Percentiles rank a stretch among this genome's conserved stretches.
Evolutionary conservation across 2,113 vertebrate species (phyloP).

Genomic region (Pelecanoides urinatrix): DNA sequence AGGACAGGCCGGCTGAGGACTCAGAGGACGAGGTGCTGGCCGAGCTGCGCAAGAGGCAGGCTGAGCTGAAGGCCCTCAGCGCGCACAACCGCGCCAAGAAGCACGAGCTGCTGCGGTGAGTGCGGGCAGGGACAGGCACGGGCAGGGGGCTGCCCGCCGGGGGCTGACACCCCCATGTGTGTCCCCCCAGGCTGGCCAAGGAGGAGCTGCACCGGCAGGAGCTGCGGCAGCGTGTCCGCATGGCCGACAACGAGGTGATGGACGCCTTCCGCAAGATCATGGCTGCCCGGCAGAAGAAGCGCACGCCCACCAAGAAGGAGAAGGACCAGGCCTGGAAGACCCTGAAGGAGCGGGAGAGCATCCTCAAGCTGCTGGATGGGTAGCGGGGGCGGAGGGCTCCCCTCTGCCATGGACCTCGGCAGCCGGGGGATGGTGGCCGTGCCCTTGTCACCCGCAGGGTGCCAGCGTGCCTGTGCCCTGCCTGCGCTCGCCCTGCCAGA

Average conservation of each 20-base stretch:
- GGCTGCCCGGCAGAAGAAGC: conserved; percentile 97
- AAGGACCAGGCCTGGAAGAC: conserved; percentile 98
- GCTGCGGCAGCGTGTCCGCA: conserved; percentile 91
- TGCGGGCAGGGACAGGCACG: rapidly evolving
- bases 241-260: conserved; percentile 97
- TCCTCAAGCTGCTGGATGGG: conserved; percentile 92
- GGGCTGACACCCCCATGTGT: background rate
- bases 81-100: conserved; percentile 93
- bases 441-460: background rate
- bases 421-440: background rate
- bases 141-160: rapidly evolving
- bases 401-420: background rate
- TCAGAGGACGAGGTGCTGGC: conserved; percentile 94
- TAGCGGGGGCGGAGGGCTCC: conserved; percentile 8
- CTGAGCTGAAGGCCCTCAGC: conserved; percentile 91
- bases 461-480: background rate
- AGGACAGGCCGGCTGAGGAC: conserved; percentile 91
- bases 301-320: conserved; percentile 96
- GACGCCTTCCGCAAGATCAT: conserved; percentile 99
- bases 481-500: background rate
- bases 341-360: conserved; percentile 94
- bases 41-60: conserved; percentile 93
- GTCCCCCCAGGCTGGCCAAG: conserved; percentile 82
- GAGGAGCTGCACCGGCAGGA: conserved; percentile 96
- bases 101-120: conserved; percentile 91